phyloP scores from a whole-genome alignment of 2,797 vertebrate genomes.

The Hipposideros larvatus region DNA sequence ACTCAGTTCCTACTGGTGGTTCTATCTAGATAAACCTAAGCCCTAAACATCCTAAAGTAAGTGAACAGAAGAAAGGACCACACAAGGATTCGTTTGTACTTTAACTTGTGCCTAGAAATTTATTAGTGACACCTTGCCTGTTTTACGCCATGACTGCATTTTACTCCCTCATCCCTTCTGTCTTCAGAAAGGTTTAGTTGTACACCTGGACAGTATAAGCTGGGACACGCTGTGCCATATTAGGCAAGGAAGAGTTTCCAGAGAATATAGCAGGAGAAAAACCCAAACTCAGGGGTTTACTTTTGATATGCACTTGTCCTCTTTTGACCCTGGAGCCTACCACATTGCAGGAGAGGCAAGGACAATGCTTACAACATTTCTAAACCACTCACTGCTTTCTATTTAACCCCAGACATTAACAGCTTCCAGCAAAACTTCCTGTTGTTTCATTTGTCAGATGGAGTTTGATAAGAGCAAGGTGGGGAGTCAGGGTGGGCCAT shows the following conservation, averaged over 20 bases:
- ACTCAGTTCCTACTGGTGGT: not conserved
- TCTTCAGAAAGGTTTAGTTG: not conserved
- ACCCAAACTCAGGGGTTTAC: not conserved
- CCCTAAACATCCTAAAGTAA: not conserved
- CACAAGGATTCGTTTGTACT: not conserved
- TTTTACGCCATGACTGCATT: not conserved
- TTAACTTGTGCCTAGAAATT: not conserved
- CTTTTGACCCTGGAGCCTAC: not conserved
- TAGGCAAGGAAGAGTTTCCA: not conserved
- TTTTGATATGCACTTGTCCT: not conserved
- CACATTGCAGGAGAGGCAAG: not conserved
- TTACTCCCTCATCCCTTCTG: not conserved
- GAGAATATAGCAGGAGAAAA: not conserved
- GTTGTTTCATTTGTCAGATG: conserved; percentile 53
- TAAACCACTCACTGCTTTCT: not conserved
- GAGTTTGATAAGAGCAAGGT: not conserved
- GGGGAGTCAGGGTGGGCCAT: not conserved
- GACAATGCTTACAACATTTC: not conserved
- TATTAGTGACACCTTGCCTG: not conserved
- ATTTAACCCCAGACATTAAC: not conserved
- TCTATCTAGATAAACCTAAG: not conserved
- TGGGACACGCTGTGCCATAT: no score
- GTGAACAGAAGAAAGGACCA: not conserved
- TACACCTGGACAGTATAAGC: not conserved
- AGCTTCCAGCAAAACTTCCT: conserved; percentile 58